A percentile compares a stretch with the other conserved stretches of the same genome.
Evolutionary conservation across 2,888 invertebrate species (phyloP).

Genomic region (Cerastis rubricosa): DNA sequence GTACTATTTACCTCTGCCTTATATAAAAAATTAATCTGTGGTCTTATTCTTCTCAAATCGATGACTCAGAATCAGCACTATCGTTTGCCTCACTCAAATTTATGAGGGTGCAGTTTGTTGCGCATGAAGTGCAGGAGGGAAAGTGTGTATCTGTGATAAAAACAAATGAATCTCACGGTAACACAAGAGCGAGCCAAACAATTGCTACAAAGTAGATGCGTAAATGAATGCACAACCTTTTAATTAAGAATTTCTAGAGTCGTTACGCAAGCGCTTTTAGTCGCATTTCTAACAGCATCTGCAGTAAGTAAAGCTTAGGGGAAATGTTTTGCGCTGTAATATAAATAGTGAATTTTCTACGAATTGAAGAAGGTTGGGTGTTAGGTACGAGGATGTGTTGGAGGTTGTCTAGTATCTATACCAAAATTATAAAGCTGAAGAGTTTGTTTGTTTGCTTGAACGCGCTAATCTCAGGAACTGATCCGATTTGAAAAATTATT

Average conservation of each 20-base stretch:
- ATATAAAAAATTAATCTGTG: too few species aligned
- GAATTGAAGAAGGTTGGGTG: background rate
- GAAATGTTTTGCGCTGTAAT: background rate
- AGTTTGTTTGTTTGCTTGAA: too few species aligned
- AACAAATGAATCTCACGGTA: background rate
- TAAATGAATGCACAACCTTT: slow-evolving; percentile 1
- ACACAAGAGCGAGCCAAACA: slow-evolving; percentile 1
- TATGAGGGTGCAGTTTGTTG: background rate
- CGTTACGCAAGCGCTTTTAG: background rate
- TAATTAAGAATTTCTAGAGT: slow-evolving; percentile 25
- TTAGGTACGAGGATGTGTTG: background rate
- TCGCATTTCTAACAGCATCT: background rate
- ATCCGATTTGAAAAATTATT: too few species aligned
- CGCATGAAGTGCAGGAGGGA: background rate
- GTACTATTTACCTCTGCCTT: too few species aligned
- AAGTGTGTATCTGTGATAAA: background rate
- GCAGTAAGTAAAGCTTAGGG: background rate
- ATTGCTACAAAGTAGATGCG: slow-evolving; percentile 2
- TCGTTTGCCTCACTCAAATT: background rate
- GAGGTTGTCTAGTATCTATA: too few species aligned
- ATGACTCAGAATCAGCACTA: background rate
- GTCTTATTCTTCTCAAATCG: background rate
- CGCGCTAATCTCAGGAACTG: too few species aligned
- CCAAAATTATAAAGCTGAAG: too few species aligned
- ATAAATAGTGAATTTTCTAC: background rate